Conservation (phyloP, 2,113 vertebrate genomes). For the Lagopus leucura region DNA sequence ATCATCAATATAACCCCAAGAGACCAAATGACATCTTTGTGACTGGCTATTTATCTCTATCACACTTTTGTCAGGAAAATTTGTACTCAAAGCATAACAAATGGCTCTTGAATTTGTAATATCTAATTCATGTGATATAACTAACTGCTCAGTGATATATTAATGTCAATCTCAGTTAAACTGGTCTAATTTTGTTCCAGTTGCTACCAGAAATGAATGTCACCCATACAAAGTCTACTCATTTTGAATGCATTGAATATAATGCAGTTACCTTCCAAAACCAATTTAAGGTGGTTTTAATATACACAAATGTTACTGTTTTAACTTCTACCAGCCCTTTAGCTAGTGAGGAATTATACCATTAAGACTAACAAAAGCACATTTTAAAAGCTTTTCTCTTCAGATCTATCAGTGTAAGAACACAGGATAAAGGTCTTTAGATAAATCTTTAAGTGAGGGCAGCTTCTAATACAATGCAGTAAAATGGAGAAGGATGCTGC, state of each 20-base stretch:
- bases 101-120: conserved; percentile 57
- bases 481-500: not conserved
- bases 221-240: not conserved
- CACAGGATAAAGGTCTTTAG: not conserved
- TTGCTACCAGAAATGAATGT: conserved; percentile 39
- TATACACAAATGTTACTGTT: not conserved
- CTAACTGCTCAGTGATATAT: conserved; percentile 58
- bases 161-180: conserved; percentile 52
- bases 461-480: not conserved
- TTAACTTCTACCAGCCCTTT: not conserved
- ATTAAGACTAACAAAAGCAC: not conserved
- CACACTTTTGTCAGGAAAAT: conserved; percentile 51
- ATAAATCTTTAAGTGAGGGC: not conserved
- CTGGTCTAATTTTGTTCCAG: conserved; percentile 36
- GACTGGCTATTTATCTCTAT: conserved; percentile 62
- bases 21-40: conserved; percentile 42
- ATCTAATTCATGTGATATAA: conserved; percentile 49
- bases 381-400: not conserved
- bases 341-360: not conserved
- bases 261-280: not conserved
- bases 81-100: conserved; percentile 58
- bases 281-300: not conserved
- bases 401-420: not conserved
- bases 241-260: conserved; percentile 19
- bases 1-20: conserved; percentile 43